These are phyloP conservation scores for Lasioglossum zephyrum DNA, from an alignment of 2,888 invertebrate species.

Conservation along the genomic window DNA sequence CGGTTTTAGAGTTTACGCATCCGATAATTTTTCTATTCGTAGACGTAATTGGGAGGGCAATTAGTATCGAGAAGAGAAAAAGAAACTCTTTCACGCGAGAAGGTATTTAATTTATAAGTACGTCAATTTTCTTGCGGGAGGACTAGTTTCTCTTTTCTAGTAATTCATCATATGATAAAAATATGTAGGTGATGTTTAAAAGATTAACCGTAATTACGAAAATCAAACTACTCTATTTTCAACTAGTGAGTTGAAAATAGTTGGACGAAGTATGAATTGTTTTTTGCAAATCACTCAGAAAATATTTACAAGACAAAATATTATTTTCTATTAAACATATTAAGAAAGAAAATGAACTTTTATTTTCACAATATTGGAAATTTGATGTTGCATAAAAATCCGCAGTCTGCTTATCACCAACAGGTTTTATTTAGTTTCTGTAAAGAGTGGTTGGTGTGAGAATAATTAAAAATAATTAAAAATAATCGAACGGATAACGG, in stretches of 20 bases:
- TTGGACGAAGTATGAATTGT: neutral
- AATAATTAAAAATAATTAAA: neutral
- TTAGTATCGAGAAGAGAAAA: neutral
- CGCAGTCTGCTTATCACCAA: neutral
- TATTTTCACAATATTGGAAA: too few species aligned
- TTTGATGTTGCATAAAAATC: neutral
- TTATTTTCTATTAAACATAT: neutral
- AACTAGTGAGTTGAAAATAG: neutral
- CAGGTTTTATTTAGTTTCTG: neutral
- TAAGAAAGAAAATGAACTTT: neutral
- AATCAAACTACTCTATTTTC: too few species aligned
- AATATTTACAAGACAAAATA: neutral
- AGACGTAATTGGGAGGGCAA: neutral
- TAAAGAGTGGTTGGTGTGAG: neutral
- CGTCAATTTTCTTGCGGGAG: neutral
- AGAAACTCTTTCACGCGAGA: neutral
- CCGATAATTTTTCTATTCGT: neutral
- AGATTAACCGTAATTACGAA: too few species aligned
- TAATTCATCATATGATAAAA: neutral
- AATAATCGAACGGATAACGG: constrained; percentile 43
- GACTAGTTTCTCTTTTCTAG: neutral
- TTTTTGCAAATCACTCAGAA: neutral
- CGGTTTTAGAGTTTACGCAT: neutral
- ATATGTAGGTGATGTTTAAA: neutral
- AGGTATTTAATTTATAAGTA: neutral